Base-by-base conservation (phyloP, 2,797 vertebrate genomes). In the Neostethus bicornis region DNA sequence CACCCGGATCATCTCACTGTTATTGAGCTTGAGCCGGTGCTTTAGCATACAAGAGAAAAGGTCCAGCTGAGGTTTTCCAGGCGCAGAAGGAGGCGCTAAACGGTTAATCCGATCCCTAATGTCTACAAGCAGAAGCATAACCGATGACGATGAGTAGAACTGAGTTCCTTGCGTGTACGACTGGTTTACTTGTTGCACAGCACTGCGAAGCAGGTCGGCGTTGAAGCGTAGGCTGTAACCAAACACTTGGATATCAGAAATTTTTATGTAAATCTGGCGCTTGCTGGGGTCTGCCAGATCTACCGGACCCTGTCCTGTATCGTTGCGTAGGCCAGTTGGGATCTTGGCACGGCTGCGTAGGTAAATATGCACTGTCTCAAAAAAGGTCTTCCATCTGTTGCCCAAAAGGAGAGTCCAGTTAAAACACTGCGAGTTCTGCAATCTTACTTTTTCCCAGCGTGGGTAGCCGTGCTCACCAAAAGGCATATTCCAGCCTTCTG, bases 11-110 rank as follows among this genome's bases (percentile, higher is more conserved):
- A 98, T 98, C 91, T 99, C 97, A 2, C 96, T 98, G 92, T 96
- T 99, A 91, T 95, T 99, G 66, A 99, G 93, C 82, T 97, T 98
- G 86, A 99, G 96, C 74, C 97, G 92, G 72, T 99, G 97, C 77
- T 99, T 98, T 53, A 99, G 91, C 97, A 99, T 98, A 95, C 97
- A 99, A 46, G 97, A 98, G 92, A 99, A 99, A 73, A 99, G 91
- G 92, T 99, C 97, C 91, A 98, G 91, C 87, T 97, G 97, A 41
- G 97, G 95, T 62, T 99, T 98, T 46, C 97, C 96, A 0, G 96
- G 95, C 0, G 95, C 96, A 44, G 95, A 94, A 0, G 96, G 97
- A 48, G 97, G 97, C 0, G 97, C 97, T 69, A 99, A 91, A 59
- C 97, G 94, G 72, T 99, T 99, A 78, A 99, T 98, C 87, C 97